These are phyloP conservation scores for Cephus pulcher DNA, from an alignment of 2,888 invertebrate species.

Conservation along the genomic window DNA sequence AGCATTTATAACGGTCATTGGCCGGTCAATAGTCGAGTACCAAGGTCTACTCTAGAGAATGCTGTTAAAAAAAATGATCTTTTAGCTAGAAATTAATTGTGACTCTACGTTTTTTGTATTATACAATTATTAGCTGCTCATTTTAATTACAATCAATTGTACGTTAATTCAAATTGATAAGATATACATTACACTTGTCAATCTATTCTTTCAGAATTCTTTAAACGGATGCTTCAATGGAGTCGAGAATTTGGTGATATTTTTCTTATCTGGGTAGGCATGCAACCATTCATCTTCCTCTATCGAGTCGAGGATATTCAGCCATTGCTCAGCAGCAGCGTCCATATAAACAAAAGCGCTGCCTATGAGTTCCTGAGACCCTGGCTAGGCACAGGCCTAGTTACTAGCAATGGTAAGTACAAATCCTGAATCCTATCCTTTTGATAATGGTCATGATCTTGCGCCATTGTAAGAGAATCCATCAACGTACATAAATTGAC, in stretches of 20 bases:
- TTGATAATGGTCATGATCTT: too few species aligned
- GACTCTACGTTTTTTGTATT: neutral
- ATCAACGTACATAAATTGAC: neutral
- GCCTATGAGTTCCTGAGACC: slow-evolving; percentile 59
- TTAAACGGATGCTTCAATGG: slow-evolving; percentile 53
- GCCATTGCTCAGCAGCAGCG: slow-evolving; percentile 58
- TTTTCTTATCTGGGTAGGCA: slow-evolving; percentile 61
- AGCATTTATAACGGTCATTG: slow-evolving; percentile 48
- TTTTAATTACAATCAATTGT: neutral
- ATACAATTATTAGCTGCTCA: neutral
- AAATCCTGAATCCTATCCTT: neutral
- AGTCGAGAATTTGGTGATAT: slow-evolving; percentile 55
- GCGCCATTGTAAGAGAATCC: neutral
- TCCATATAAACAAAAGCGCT: slow-evolving; percentile 61
- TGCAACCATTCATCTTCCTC: slow-evolving; percentile 60
- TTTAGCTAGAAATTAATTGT: neutral
- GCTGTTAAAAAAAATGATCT: neutral
- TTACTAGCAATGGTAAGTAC: slow-evolving; percentile 58
- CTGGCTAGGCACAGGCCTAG: slow-evolving; percentile 62
- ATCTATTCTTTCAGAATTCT: slow-evolving; percentile 53
- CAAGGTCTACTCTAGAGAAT: neutral
- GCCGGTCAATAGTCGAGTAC: slow-evolving; percentile 34
- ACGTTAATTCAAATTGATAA: neutral
- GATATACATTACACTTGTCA: neutral
- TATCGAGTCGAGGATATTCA: slow-evolving; percentile 57